These are phyloP conservation scores for Campopleginae sp. DNA, from an alignment of 2,888 invertebrate genomes.

Conservation along the genomic window DNA sequence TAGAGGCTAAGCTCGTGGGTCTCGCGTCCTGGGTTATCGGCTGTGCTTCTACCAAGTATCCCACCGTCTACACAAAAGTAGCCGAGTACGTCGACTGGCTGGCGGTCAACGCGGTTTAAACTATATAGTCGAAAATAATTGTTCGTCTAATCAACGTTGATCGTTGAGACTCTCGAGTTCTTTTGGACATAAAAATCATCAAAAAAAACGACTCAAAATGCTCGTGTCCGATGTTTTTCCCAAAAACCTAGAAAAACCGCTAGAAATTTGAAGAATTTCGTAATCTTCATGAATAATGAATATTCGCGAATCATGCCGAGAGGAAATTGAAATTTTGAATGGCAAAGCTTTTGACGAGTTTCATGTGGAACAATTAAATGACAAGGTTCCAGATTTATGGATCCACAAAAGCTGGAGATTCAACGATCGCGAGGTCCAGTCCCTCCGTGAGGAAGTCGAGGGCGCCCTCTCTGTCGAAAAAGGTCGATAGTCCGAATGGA, in stretches of 20 bases:
- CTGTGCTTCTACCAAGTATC: slow-evolving; percentile 74
- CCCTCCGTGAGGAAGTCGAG: not conserved
- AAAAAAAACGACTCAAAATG: not conserved
- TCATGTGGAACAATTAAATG: slow-evolving; percentile 26
- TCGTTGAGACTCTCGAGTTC: not conserved
- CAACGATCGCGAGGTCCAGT: not conserved
- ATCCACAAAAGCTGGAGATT: slow-evolving; percentile 40
- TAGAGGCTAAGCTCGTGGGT: slow-evolving; percentile 75
- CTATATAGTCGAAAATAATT: not conserved
- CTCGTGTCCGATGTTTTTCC: not conserved
- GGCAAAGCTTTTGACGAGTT: too few species aligned
- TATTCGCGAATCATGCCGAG: not conserved
- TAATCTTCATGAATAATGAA: not conserved
- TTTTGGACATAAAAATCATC: not conserved
- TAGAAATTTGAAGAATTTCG: not conserved
- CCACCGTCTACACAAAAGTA: slow-evolving; percentile 78
- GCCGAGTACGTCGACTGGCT: slow-evolving; percentile 74
- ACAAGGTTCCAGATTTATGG: slow-evolving; percentile 31
- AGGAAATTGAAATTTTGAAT: too few species aligned
- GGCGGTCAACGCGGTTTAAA: slow-evolving; percentile 64
- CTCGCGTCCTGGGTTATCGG: slow-evolving; percentile 77
- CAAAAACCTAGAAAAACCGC: not conserved
- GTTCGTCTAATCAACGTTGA: not conserved
- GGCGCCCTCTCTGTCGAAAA: slow-evolving; percentile 47
- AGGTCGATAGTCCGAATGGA: not conserved